Evolutionary conservation across 2,113 vertebrate species (phyloP).

Genomic region (Lasiurus cinereus): DNA sequence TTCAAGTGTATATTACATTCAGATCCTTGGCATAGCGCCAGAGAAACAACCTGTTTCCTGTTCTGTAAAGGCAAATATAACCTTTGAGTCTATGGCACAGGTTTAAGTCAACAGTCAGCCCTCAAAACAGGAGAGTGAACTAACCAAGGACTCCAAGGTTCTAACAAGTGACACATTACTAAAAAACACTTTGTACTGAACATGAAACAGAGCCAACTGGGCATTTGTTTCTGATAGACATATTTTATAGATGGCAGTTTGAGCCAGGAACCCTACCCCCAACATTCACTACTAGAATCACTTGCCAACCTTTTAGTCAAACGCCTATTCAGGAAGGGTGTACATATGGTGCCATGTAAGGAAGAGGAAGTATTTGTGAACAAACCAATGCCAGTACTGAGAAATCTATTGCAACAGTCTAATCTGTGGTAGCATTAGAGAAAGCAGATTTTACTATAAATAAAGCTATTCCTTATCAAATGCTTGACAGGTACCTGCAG

Average conservation of each 20-base stretch:
- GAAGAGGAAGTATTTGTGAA: background rate
- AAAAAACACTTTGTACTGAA: background rate
- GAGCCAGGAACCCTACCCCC: background rate
- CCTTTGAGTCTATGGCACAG: background rate
- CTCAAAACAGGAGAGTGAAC: background rate
- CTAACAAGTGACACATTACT: background rate
- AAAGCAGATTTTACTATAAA: background rate
- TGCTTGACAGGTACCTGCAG: background rate
- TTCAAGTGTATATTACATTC: background rate
- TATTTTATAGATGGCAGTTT: background rate
- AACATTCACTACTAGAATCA: slow-evolving; percentile 5
- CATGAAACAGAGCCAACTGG: background rate
- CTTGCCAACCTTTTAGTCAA: background rate
- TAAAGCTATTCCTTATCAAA: background rate
- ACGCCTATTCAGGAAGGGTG: background rate
- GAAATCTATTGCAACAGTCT: background rate
- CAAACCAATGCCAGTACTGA: background rate
- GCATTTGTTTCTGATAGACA: slow-evolving; percentile 2
- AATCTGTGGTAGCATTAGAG: background rate
- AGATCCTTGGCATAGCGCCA: background rate
- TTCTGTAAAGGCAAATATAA: slow-evolving; percentile 22
- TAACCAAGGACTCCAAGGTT: background rate
- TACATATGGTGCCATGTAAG: background rate
- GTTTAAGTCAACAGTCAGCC: background rate
- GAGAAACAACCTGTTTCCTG: slow-evolving; percentile 34